Evolutionary conservation across 2,888 invertebrate species (phyloP).

Genomic region (Apotomis capreana): DNA sequence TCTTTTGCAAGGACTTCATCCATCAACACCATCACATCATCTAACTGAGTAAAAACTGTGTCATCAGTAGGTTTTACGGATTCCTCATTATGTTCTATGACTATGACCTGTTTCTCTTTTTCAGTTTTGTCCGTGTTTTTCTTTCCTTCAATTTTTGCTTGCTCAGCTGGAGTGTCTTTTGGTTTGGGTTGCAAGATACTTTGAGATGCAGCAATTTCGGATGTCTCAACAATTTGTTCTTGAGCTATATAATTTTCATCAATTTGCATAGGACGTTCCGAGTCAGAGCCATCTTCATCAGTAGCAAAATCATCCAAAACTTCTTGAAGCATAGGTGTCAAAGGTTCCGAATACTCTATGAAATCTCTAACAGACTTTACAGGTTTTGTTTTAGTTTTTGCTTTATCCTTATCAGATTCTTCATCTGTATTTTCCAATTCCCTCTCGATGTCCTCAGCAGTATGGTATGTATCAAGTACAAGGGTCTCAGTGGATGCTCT

Average conservation of each 20-base stretch:
- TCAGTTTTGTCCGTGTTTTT: slow-evolving; percentile 34
- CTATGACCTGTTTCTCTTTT: slow-evolving; percentile 34
- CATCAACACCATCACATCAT: slow-evolving; percentile 37
- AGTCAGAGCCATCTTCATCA: slow-evolving; percentile 61
- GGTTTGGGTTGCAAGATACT: slow-evolving; percentile 26
- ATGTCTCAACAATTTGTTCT: slow-evolving; percentile 41
- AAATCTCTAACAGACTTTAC: slow-evolving; percentile 62
- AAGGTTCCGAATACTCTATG: slow-evolving; percentile 66
- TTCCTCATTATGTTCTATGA: slow-evolving; percentile 41
- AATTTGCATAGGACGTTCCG: slow-evolving; percentile 59
- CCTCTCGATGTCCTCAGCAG: slow-evolving; percentile 62
- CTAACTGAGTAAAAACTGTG: slow-evolving; percentile 28
- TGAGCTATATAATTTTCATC: slow-evolving; percentile 52
- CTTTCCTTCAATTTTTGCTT: background rate
- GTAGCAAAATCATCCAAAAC: slow-evolving; percentile 68
- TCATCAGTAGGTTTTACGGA: slow-evolving; percentile 36
- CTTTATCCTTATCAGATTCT: slow-evolving; percentile 41
- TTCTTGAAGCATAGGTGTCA: slow-evolving; percentile 66
- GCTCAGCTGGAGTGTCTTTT: background rate
- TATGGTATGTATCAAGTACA: slow-evolving; percentile 64
- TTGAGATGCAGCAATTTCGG: slow-evolving; percentile 26
- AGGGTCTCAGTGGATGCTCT: slow-evolving; percentile 74
- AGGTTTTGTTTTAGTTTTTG: background rate
- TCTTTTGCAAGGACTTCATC: slow-evolving; percentile 33
- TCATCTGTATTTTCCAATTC: slow-evolving; percentile 54